Conservation (phyloP, 2,888 invertebrate genomes). For the Spatulosminthurus flaviceps region DNA sequence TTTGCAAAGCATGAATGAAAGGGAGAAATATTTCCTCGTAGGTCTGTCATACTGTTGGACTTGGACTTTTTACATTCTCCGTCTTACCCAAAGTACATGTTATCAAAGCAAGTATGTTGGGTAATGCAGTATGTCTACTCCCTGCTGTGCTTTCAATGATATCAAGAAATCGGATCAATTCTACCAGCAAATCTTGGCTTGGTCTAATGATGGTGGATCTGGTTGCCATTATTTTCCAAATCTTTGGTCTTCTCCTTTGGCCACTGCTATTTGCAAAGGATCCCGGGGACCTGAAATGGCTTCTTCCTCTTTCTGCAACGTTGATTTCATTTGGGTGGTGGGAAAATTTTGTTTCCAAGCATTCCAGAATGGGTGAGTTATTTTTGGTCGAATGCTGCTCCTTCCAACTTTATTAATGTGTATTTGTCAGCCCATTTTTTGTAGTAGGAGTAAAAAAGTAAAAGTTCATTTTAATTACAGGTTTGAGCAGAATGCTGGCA, state of each 20-base stretch:
- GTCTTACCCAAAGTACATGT: conserved; percentile 69
- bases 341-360: conserved; percentile 76
- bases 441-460: too few species aligned
- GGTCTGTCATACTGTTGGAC: conserved; percentile 68
- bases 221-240: conserved; percentile 73
- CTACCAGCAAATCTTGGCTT: background rate
- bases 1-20: too few species aligned
- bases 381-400: background rate
- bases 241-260: conserved; percentile 76
- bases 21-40: conserved; percentile 57
- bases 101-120: conserved; percentile 68
- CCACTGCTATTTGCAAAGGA: conserved; percentile 70
- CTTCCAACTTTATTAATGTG: background rate
- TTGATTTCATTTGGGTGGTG: conserved; percentile 83
- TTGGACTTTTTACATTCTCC: conserved; percentile 68
- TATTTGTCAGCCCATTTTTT: too few species aligned
- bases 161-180: conserved; percentile 13
- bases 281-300: conserved; percentile 69
- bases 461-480: conserved; percentile 60
- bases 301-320: conserved; percentile 73
- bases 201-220: conserved; percentile 68
- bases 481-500: conserved; percentile 65
- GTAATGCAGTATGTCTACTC: conserved; percentile 68
- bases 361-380: conserved; percentile 38
- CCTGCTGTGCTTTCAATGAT: conserved; percentile 67